Evolutionary conservation across 2,797 vertebrate species (phyloP).

Genomic region (Pachyuromys duprasi): DNA sequence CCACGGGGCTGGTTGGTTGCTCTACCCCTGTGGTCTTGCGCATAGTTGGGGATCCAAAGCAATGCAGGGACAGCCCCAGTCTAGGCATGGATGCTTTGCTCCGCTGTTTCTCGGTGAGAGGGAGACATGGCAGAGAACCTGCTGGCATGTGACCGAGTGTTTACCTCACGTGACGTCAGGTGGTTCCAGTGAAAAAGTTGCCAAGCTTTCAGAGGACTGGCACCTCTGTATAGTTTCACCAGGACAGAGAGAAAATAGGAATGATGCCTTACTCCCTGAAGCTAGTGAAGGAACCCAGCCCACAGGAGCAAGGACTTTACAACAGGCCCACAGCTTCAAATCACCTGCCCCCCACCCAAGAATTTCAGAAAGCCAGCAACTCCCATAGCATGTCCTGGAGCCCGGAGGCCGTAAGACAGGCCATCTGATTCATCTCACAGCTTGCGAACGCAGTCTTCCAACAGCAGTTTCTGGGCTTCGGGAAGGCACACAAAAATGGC

Average conservation of each 20-base stretch:
- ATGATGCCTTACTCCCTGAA: neutral
- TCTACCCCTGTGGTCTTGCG: neutral
- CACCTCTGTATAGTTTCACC: neutral
- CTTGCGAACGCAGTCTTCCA: neutral
- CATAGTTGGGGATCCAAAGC: neutral
- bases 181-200: neutral
- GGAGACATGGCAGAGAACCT: too few species aligned
- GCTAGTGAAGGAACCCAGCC: neutral
- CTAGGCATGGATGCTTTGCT: neutral
- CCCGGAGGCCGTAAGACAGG: too few species aligned
- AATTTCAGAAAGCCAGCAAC: neutral
- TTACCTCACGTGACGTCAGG: neutral
- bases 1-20: neutral
- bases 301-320: too few species aligned
- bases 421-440: neutral
- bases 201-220: neutral
- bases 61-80: neutral
- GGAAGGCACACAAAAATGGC: neutral
- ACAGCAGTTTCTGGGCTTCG: neutral
- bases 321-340: neutral
- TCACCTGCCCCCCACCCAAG: too few species aligned
- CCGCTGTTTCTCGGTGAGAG: neutral
- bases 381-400: neutral
- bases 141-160: neutral
- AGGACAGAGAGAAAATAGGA: neutral